These are phyloP conservation scores for Macrosoma leucophasiata DNA, from an alignment of 2,888 invertebrate genomes.

Conservation along the genomic window DNA sequence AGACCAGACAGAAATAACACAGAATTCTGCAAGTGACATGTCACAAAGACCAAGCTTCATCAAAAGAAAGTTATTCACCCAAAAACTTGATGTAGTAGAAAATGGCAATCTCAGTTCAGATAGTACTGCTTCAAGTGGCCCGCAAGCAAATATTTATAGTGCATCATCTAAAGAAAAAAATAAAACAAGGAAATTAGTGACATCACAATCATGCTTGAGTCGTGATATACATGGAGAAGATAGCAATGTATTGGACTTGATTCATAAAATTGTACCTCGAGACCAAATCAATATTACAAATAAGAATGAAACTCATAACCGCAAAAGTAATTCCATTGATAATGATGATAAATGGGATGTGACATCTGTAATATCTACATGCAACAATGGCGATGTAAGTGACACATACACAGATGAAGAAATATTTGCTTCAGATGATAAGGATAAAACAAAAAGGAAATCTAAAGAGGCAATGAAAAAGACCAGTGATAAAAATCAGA, in stretches of 20 bases:
- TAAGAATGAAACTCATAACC: conserved; percentile 32
- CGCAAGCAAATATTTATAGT: conserved; percentile 40
- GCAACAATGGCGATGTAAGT: conserved; percentile 44
- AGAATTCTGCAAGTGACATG: conserved; percentile 15
- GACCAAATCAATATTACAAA: conserved; percentile 50
- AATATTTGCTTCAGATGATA: conserved; percentile 35
- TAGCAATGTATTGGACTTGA: conserved; percentile 52
- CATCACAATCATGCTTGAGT: conserved; percentile 51
- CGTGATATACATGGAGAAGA: conserved; percentile 47
- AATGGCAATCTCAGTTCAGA: conserved; percentile 41
- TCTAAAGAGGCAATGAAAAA: conserved; percentile 7
- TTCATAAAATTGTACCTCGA: conserved; percentile 59
- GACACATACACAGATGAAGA: conserved; percentile 66
- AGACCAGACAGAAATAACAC: background rate
- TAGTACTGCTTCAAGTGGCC: conserved; percentile 37
- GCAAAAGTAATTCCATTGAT: conserved; percentile 24
- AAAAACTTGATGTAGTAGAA: conserved; percentile 54
- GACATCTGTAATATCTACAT: conserved; percentile 43
- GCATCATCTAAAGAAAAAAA: conserved; percentile 46
- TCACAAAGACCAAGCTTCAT: conserved; percentile 61
- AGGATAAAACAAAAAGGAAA: conserved; percentile 20
- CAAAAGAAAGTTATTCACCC: conserved; percentile 61
- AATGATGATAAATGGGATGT: conserved; percentile 49
- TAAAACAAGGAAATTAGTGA: conserved; percentile 52
- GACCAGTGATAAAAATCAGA: conserved; percentile 5